A percentile compares a stretch with the other conserved stretches of the same genome.
phyloP scores from a whole-genome alignment of 37 sponge, comb jelly and placozoan species.

The Bolinopsis microptera region DNA sequence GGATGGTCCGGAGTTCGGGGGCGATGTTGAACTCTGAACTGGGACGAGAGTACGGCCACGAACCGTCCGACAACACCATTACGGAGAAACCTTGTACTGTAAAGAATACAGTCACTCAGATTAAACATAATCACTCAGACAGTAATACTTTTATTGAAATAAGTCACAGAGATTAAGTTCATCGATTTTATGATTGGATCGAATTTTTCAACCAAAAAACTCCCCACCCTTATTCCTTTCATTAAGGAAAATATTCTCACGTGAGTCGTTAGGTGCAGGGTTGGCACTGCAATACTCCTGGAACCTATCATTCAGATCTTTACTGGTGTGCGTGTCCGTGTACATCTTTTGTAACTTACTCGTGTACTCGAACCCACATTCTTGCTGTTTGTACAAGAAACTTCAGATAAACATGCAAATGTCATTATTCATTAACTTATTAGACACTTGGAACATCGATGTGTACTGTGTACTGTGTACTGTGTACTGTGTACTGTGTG shows the following conservation, averaged over 20 bases:
- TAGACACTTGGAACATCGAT: too few relatives aligned
- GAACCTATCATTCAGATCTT: slow-evolving; percentile 88
- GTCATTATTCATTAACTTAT: not conserved
- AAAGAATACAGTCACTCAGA: too few relatives aligned
- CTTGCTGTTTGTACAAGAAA: slow-evolving; percentile 10
- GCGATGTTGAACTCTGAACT: slow-evolving; percentile 61
- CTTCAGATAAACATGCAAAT: not conserved
- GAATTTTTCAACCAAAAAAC: too few relatives aligned
- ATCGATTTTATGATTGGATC: too few relatives aligned
- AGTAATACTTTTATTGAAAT: too few relatives aligned
- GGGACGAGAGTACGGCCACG: slow-evolving; percentile 87
- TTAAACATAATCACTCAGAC: too few relatives aligned
- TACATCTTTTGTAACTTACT: slow-evolving; percentile 97
- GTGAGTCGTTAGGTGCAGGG: slow-evolving; percentile 6
- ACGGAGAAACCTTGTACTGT: slow-evolving; percentile 78
- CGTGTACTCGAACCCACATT: slow-evolving; percentile 90
- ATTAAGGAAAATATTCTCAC: not conserved
- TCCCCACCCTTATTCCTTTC: too few relatives aligned
- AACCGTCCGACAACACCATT: slow-evolving; percentile 89
- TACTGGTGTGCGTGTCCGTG: slow-evolving; percentile 93
- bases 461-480: too few relatives aligned
- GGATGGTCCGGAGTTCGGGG: slow-evolving; percentile 22
- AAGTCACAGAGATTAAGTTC: too few relatives aligned
- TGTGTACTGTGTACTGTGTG: too few relatives aligned
- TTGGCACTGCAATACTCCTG: slow-evolving; percentile 57